Evolutionary conservation across 2,888 invertebrate species (phyloP), one percentile per base, ranked within the genome.

Genomic region (Acleris laterana): DNA sequence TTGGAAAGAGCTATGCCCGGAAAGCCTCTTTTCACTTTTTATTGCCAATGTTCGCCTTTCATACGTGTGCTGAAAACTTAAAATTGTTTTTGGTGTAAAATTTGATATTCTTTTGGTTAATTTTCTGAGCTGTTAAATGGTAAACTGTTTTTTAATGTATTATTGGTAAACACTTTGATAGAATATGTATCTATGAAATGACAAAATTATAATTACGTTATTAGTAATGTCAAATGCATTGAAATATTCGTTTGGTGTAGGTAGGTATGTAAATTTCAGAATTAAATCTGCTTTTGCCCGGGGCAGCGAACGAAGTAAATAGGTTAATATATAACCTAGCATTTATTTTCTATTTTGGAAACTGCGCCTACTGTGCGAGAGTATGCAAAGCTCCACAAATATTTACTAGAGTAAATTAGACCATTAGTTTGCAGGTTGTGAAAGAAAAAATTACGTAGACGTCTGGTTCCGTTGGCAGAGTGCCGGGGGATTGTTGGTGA

Each of bases 1-100:
- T 87, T 77, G 75, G 83, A 84, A 84, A 88, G 85, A 86, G 87
- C 85, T 84, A 84, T 82, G 81, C 80, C 80, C 81, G 78, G 76
- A 80, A 81, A 86, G 84, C 81, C 81, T 81, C 85, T 85, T 85
- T 87, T 83, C 81, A 78, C 82, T 75, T 88, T 89, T 90, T 90
- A 91, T 91, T 90, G 86, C 83, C 72, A 85, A 91, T 90, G 84
- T 90, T 90, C 81, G 49, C 58, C 67, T 80, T 82, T 81, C 85
- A 88, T 88, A 88, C 87, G 88, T 88, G 88, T 82, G 81, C 83
- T 79, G 79, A 77, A 80, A 83, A 85, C 76, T 83, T 82, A 74
- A 80, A 78, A 81, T 78, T 77, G 80, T 78, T 80, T 76, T 81
- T 82, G 80, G 38, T 66, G 56, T 56, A 28, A 66, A 66, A 62